Percentiles rank a stretch among this genome's conserved stretches.
Evolutionary conservation across 2,888 invertebrate genomes (phyloP).

Genomic region (Morpho deidamia): DNA sequence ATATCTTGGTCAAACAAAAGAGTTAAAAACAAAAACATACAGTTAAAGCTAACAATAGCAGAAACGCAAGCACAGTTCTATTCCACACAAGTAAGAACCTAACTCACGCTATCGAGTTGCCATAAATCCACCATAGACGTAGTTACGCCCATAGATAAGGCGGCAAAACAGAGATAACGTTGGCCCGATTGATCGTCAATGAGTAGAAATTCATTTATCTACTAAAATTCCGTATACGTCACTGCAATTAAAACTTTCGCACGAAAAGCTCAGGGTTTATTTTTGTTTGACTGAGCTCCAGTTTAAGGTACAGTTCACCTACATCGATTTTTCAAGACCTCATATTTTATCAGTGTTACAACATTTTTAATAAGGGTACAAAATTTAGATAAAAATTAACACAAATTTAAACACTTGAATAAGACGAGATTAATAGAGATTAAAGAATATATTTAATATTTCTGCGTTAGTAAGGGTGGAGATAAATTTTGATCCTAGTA

Average conservation of each 20-base stretch:
- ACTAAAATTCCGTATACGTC: conserved; percentile 31
- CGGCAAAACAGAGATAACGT: conserved; percentile 67
- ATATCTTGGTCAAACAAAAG: background rate
- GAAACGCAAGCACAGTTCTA: conserved; percentile 18
- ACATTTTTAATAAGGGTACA: too few species aligned
- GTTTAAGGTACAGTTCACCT: conserved; percentile 42
- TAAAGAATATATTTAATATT: too few species aligned
- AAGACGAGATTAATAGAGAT: too few species aligned
- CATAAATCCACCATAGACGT: conserved; percentile 51
- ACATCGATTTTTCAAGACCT: conserved; percentile 7
- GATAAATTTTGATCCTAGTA: too few species aligned
- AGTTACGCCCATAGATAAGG: conserved; percentile 56
- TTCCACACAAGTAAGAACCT: conserved; percentile 22
- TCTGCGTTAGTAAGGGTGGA: too few species aligned
- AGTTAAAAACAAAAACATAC: conserved; percentile 5
- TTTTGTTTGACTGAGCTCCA: conserved; percentile 22
- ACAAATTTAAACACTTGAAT: too few species aligned
- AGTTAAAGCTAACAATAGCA: conserved; percentile 14
- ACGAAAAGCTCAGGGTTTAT: conserved; percentile 5
- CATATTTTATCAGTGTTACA: too few species aligned
- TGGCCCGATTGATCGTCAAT: conserved; percentile 70
- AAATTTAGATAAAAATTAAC: too few species aligned
- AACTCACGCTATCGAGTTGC: conserved; percentile 27
- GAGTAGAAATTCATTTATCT: conserved; percentile 73
- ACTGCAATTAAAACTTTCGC: conserved; percentile 29